These are phyloP conservation scores for Drosophila ironensis DNA, from an alignment of 1,140 invertebrate species.

Conservation along the genomic window DNA sequence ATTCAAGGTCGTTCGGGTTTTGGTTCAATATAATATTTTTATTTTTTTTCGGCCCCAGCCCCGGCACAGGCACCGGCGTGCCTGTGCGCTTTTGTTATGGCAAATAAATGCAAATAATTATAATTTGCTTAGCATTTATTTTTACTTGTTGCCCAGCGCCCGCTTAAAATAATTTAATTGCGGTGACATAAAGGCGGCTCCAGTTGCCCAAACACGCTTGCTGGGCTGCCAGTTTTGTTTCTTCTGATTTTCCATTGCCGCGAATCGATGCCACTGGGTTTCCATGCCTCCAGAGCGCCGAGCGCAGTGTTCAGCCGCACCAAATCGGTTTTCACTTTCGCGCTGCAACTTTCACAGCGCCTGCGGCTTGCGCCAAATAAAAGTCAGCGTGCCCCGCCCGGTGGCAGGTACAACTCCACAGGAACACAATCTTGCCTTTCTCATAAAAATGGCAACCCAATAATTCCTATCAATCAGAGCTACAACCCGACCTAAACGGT, in stretches of 20 bases:
- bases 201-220: constrained; percentile 46
- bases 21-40: constrained; percentile 25
- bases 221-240: constrained; percentile 20
- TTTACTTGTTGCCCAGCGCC: constrained; percentile 27
- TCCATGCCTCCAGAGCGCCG: constrained; percentile 37
- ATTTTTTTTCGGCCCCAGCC: constrained; percentile 4
- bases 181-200: constrained; percentile 34
- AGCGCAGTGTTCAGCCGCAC: constrained; percentile 43
- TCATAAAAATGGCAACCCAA: too few relatives aligned
- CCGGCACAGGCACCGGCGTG: neutral
- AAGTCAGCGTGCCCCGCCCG: neutral
- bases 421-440: neutral
- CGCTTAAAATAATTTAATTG: constrained; percentile 56
- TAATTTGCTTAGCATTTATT: constrained; percentile 42
- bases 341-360: constrained; percentile 55
- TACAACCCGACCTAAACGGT: too few relatives aligned
- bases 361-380: too few relatives aligned
- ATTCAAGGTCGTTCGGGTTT: constrained; percentile 38
- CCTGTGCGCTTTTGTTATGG: constrained; percentile 38
- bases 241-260: constrained; percentile 3
- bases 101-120: constrained; percentile 61
- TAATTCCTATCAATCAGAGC: too few relatives aligned
- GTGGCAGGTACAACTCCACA: neutral
- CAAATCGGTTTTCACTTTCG: constrained; percentile 65
- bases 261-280: constrained; percentile 65